Percentiles rank a stretch among this genome's conserved stretches.
These are phyloP conservation scores for Oithona nana DNA, from an alignment of 2,888 invertebrate species.

Conservation along the genomic window DNA sequence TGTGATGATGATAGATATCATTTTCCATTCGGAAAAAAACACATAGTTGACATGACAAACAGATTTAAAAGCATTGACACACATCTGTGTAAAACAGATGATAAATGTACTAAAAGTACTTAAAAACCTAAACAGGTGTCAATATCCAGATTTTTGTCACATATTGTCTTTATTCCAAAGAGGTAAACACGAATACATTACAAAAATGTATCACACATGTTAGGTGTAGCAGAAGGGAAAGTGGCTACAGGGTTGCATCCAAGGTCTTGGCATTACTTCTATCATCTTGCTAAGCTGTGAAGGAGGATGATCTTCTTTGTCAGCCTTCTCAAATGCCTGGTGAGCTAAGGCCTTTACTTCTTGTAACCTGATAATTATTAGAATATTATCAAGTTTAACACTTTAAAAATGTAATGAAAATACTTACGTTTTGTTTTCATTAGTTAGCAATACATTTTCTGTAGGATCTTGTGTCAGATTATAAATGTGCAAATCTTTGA, in stretches of 20 bases:
- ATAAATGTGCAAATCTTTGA: conserved; percentile 17
- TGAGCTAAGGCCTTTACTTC: not conserved
- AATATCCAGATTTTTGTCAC: not conserved
- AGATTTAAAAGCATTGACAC: not conserved
- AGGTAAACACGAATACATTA: not conserved
- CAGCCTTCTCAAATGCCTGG: not conserved
- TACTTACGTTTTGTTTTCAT: not conserved
- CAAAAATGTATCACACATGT: not conserved
- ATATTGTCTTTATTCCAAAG: too few species aligned
- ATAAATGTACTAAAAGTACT: not conserved
- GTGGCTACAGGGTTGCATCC: not conserved
- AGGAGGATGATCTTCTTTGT: not conserved
- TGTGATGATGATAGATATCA: too few species aligned
- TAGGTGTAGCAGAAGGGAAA: not conserved
- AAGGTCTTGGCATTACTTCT: not conserved
- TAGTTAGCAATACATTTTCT: conserved; percentile 4
- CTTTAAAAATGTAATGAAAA: not conserved
- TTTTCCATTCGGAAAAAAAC: too few species aligned
- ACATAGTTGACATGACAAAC: not conserved
- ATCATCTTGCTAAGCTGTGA: not conserved
- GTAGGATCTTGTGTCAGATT: conserved; percentile 19
- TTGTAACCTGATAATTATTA: not conserved
- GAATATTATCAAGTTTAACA: not conserved
- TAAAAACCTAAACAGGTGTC: not conserved
- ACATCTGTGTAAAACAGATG: too few species aligned